Evolutionary conservation across 2,888 invertebrate genomes (phyloP).

Genomic region (Ceramica pisi): DNA sequence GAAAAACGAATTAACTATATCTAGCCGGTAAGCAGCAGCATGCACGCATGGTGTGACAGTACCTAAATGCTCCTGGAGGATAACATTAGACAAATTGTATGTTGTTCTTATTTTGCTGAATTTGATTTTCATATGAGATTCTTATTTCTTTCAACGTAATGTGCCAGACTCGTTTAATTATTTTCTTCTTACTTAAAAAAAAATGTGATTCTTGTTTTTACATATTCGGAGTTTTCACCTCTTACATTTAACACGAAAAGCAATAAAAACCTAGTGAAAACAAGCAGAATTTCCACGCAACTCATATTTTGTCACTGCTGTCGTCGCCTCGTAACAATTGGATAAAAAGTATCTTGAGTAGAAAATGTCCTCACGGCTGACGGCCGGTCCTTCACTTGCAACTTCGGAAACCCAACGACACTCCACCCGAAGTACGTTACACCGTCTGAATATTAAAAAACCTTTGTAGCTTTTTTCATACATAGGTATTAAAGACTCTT

Average conservation of each 20-base stretch:
- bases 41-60: no score
- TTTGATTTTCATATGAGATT: neutral
- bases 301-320: slow-evolving; percentile 67
- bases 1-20: no score
- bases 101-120: no score
- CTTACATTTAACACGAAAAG: slow-evolving; percentile 10
- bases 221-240: slow-evolving; percentile 6
- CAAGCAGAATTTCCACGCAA: slow-evolving; percentile 37
- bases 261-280: slow-evolving; percentile 42
- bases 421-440: slow-evolving; percentile 82
- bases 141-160: neutral
- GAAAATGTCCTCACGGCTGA: slow-evolving; percentile 74
- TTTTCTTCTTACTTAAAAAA: neutral
- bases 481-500: slow-evolving; percentile 80
- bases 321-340: slow-evolving; percentile 78
- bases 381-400: slow-evolving; percentile 75
- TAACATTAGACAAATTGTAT: no score
- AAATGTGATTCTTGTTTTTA: slow-evolving; percentile 1
- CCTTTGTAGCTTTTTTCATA: slow-evolving; percentile 80
- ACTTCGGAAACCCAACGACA: slow-evolving; percentile 76
- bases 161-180: no score
- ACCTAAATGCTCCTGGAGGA: no score
- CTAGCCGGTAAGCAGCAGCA: no score
- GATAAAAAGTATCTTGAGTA: slow-evolving; percentile 80
- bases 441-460: slow-evolving; percentile 84